Conservation (phyloP, 1,140 invertebrate species). For the Diprion similis region DNA sequence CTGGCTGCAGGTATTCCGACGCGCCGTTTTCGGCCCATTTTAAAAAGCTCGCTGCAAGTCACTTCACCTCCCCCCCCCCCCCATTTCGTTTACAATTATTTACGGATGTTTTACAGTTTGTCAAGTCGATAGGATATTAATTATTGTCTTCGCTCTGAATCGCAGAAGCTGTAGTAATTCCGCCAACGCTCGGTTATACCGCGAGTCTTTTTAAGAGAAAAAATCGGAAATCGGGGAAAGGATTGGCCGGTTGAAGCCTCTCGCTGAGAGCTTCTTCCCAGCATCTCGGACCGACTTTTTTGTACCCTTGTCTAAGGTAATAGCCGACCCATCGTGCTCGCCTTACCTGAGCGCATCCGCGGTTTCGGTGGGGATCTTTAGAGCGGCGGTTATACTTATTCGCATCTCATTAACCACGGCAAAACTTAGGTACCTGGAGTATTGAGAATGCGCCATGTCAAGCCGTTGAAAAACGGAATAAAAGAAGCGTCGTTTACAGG, state of each 20-base stretch:
- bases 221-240: background rate
- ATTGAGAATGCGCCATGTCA: no score
- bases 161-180: no score
- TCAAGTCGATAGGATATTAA: no score
- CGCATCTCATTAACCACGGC: background rate
- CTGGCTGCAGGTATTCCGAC: background rate
- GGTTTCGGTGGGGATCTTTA: no score
- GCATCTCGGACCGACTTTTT: background rate
- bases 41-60: background rate
- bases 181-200: no score
- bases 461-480: background rate
- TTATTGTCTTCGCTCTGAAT: no score
- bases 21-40: background rate
- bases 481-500: background rate
- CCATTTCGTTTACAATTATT: background rate
- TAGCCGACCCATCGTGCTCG: background rate
- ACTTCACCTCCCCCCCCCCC: background rate
- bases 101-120: background rate
- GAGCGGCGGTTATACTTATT: background rate
- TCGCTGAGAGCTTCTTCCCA: background rate
- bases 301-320: conserved; percentile 1
- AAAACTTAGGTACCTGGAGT: background rate
- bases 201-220: no score
- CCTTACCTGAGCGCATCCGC: background rate
- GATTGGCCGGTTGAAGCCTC: background rate